A percentile compares a stretch with the other conserved stretches of the same genome.
Conservation (phyloP, 2,797 vertebrate species). For the Siniperca obscura region DNA sequence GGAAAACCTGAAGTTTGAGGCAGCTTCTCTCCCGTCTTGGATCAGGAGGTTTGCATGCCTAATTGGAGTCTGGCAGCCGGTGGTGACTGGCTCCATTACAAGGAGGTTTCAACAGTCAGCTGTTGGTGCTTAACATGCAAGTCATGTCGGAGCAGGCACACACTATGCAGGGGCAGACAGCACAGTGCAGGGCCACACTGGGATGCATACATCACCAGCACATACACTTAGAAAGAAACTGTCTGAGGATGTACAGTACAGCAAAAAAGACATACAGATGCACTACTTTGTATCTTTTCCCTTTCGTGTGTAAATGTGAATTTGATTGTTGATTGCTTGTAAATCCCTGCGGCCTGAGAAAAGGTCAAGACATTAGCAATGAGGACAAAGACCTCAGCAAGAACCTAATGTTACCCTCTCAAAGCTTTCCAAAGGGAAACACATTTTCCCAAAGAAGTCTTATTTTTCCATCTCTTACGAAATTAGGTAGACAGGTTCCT, state of each 20-base stretch:
- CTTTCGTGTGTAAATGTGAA: not conserved
- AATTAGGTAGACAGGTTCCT: conserved; percentile 46
- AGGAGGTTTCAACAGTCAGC: conserved; percentile 74
- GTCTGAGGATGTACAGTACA: conserved; percentile 7
- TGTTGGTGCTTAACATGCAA: conserved; percentile 81
- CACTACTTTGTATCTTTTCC: not conserved
- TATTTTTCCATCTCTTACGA: conserved; percentile 18
- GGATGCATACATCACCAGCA: conserved; percentile 42
- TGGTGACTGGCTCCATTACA: conserved; percentile 76
- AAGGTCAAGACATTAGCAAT: conserved; percentile 16
- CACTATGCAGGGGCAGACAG: conserved; percentile 65
- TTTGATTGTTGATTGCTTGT: conserved; percentile 22
- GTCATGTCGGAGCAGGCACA: conserved; percentile 69
- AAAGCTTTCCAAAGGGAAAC: conserved; percentile 16
- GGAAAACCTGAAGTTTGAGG: conserved; percentile 47
- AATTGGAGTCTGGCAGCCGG: conserved; percentile 79
- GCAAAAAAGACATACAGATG: conserved; percentile 2
- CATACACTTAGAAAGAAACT: conserved; percentile 18
- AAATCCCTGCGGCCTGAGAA: conserved; percentile 14
- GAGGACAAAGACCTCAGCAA: conserved; percentile 23
- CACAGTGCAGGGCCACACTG: conserved; percentile 29
- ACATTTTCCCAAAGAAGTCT: conserved; percentile 21
- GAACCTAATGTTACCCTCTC: conserved; percentile 6
- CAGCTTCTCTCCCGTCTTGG: conserved; percentile 59
- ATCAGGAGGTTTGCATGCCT: conserved; percentile 74